Evolutionary conservation across 2,797 vertebrate species (phyloP).

Genomic region (Acestrorhynchus altus): DNA sequence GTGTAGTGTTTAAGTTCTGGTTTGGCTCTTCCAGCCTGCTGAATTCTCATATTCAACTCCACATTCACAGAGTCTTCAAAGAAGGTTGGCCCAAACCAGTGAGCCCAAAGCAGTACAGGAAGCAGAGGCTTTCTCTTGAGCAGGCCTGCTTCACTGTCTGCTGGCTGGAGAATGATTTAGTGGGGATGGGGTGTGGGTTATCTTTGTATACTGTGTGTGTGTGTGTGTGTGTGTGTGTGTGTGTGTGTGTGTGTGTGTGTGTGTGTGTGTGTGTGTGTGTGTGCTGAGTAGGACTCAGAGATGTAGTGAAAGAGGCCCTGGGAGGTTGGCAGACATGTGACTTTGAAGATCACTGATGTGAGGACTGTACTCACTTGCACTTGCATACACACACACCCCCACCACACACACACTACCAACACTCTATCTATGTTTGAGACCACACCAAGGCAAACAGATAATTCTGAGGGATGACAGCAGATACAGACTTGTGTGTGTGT

Average conservation of each 20-base stretch:
- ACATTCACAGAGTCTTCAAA: too few species aligned
- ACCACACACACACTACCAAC: conserved; percentile 57
- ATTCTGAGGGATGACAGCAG: conserved; percentile 8
- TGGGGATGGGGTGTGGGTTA: not conserved
- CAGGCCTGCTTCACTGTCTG: not conserved
- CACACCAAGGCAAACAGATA: conserved; percentile 4
- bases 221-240: conserved; percentile 25
- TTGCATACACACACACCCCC: conserved; percentile 14
- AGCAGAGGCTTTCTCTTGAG: not conserved
- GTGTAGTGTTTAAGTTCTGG: too few species aligned
- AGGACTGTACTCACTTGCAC: conserved; percentile 27
- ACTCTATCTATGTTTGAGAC: not conserved
- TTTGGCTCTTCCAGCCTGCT: too few species aligned
- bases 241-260: not conserved
- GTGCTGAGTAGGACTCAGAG: not conserved
- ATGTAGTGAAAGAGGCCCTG: conserved; percentile 20
- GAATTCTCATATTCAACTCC: too few species aligned
- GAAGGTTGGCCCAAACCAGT: not conserved
- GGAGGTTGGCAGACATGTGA: conserved; percentile 29
- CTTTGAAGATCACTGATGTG: conserved; percentile 29
- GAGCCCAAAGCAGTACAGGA: not conserved
- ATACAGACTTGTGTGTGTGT: not conserved
- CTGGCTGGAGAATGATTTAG: not conserved
- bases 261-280: not conserved
- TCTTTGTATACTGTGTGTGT: too few species aligned